Conservation (phyloP, 2,888 invertebrate genomes). For the Deilephila elpenor region DNA sequence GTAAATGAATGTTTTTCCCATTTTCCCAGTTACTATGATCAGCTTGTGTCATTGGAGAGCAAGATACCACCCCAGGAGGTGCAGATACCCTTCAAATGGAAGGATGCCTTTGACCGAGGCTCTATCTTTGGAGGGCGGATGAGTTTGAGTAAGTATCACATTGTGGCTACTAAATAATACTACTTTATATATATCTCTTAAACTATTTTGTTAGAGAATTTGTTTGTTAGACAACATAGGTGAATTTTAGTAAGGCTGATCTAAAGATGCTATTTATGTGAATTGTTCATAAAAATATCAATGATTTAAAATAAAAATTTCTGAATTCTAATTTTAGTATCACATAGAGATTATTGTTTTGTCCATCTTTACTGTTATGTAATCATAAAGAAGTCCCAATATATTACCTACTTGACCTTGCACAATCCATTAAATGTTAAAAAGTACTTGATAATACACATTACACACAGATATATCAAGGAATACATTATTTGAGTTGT, state of each 20-base stretch:
- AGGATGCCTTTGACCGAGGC: conserved; percentile 99
- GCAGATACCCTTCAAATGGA: conserved; percentile 99
- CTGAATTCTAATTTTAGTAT: background rate
- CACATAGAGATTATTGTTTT: background rate
- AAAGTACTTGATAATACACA: background rate
- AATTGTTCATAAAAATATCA: no score
- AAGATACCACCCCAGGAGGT: conserved; percentile 98
- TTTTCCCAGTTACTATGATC: conserved; percentile 95
- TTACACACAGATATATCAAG: no score
- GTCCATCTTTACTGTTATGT: background rate
- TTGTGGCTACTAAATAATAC: background rate
- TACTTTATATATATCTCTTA: background rate
- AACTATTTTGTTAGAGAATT: background rate
- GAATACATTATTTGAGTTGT: no score
- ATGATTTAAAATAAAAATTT: no score
- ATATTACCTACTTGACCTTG: background rate
- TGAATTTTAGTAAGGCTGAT: no score
- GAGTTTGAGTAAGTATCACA: conserved; percentile 91
- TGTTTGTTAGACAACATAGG: no score
- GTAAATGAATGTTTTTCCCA: background rate
- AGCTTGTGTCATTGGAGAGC: conserved; percentile 94
- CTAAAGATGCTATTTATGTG: no score
- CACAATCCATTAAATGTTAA: background rate
- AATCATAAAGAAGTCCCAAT: background rate
- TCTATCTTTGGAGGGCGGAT: conserved; percentile 96